Base-by-base conservation (phyloP, 2,888 invertebrate genomes). In the Neoaliturus tenellus region DNA sequence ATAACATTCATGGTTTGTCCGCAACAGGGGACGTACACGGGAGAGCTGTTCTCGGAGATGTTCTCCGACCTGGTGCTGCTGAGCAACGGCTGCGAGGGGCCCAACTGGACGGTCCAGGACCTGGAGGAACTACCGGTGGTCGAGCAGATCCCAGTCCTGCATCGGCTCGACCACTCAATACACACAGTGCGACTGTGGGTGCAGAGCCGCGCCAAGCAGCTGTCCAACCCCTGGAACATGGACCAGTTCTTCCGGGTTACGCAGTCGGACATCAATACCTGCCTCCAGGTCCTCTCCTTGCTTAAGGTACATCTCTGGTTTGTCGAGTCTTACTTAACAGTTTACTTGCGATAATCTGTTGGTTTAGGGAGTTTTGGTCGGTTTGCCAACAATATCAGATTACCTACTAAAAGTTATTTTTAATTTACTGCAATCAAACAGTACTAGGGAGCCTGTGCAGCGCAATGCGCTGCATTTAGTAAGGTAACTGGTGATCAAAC, bases 171-270 rank as follows among this genome's bases (percentile, higher is more conserved):
- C 80, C 89, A 89, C 80, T 88, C 89, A 4, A 86, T 96, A 55
- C 96, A 97, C 89, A 95, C 95, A 0, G 95, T 94, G 89, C 92
- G 96, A 44, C 91, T 96, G 8, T 96, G 96, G 96, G 95, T 95
- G 55, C 91, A 94, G 69, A 93, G 94, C 25, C 95, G 95, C 89
- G 94, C 95, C 0, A 94, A 95, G 84, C 92, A 94, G 82, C 91
- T 96, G 17, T 95, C 95, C 10, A 95, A 95, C 86, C 92, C 92
- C 80, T 97, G 96, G 96, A 93, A 94, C 85, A 94, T 96, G 91
- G 93, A 94, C 85, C 93, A 93, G 67, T 96, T 96, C 90, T 96
- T 96, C 78, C 88, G 90, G 1, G 87, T 91, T 0, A 90, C 91
- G 10, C 91, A 91, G 81, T 89, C 89, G 0, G 91, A 91, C 80